A percentile compares a stretch with the other conserved stretches of the same genome.
phyloP scores from a whole-genome alignment of 1,140 invertebrate species.

The Asobara japonica region DNA sequence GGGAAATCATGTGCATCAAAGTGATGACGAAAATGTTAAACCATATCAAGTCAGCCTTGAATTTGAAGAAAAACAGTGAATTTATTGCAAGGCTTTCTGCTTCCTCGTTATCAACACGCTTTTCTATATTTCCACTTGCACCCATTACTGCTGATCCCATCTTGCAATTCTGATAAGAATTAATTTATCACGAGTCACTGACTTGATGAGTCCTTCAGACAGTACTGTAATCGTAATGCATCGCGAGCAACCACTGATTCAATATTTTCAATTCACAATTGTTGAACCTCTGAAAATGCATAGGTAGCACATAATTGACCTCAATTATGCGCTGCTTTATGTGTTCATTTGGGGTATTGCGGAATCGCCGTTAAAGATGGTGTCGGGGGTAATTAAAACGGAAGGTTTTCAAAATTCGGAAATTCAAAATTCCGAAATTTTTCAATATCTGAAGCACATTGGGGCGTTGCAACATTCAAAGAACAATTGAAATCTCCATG shows the following conservation, averaged over 20 bases:
- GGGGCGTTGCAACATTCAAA: too few species aligned
- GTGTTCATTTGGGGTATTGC: background rate
- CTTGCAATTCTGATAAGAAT: background rate
- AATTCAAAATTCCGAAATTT: too few species aligned
- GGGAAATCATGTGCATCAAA: conserved; percentile 48
- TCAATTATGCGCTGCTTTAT: background rate
- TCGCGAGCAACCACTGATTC: background rate
- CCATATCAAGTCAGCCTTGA: conserved; percentile 59
- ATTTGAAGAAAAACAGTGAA: too few species aligned
- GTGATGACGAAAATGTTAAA: conserved; percentile 60
- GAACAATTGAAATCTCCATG: too few species aligned
- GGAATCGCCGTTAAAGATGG: background rate
- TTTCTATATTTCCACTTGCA: background rate
- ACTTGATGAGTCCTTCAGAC: background rate
- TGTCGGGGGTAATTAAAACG: too few species aligned
- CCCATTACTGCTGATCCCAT: background rate
- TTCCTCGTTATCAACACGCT: background rate
- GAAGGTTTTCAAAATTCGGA: too few species aligned
- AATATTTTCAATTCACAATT: background rate
- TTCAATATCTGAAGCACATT: too few species aligned
- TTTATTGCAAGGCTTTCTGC: too few species aligned
- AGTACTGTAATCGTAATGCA: background rate
- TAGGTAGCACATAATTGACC: background rate
- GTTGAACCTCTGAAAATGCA: background rate
- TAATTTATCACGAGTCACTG: background rate